phyloP scores from a whole-genome alignment of 2,113 vertebrate species.

The Datnioides undecimradiatus region DNA sequence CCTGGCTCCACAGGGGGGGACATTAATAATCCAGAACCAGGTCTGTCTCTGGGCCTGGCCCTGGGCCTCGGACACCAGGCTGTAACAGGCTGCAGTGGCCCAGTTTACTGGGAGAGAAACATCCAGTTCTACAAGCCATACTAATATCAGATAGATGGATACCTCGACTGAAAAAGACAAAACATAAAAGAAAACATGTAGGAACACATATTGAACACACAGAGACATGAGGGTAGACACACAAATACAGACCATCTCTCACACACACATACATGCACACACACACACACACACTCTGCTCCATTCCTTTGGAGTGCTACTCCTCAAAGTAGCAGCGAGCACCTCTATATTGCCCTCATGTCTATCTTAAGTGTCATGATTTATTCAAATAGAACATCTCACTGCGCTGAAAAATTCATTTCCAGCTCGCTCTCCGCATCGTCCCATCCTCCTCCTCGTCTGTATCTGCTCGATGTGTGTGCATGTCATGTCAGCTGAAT shows the following conservation, averaged over 20 bases:
- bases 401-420: constrained; percentile 90
- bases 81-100: constrained; percentile 64
- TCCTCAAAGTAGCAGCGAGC: constrained; percentile 69
- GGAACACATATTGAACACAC: not conserved
- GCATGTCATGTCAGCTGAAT: constrained; percentile 84
- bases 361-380: constrained; percentile 88
- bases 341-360: constrained; percentile 81
- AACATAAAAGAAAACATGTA: constrained; percentile 21
- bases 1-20: constrained; percentile 82
- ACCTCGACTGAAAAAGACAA: constrained; percentile 6
- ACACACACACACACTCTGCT: constrained; percentile 31
- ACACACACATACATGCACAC: constrained; percentile 11
- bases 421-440: constrained; percentile 76
- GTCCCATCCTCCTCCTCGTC: constrained; percentile 80
- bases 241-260: constrained; percentile 25
- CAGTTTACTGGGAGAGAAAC: constrained; percentile 65
- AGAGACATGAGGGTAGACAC: constrained; percentile 3
- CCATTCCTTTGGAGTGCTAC: constrained; percentile 66
- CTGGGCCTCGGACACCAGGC: constrained; percentile 73
- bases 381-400: constrained; percentile 92
- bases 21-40: constrained; percentile 93
- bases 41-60: constrained; percentile 78
- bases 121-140: constrained; percentile 22
- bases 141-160: constrained; percentile 26
- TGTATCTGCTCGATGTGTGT: constrained; percentile 64